phyloP scores from a whole-genome alignment of 2,113 vertebrate genomes.

The Mirza zaza region DNA sequence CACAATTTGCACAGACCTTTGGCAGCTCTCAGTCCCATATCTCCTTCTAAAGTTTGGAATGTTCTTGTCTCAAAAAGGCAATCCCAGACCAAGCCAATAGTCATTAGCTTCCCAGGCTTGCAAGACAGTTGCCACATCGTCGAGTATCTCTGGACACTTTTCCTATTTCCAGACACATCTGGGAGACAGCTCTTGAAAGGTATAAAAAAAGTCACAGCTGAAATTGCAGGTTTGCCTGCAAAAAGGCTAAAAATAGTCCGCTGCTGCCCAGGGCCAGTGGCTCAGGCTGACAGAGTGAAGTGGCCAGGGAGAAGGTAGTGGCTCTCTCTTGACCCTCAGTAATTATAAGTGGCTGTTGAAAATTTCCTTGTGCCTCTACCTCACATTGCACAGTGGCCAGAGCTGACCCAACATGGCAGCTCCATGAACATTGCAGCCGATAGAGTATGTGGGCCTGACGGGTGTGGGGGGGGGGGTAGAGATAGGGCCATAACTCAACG shows the following conservation, averaged over 20 bases:
- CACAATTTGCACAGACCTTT: not conserved
- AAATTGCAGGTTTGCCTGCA: not conserved
- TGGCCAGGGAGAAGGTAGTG: not conserved
- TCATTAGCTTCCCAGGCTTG: not conserved
- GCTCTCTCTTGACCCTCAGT: not conserved
- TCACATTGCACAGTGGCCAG: not conserved
- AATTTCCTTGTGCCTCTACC: not conserved
- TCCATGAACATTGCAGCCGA: not conserved
- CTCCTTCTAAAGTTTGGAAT: not conserved
- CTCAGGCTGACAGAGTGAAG: not conserved
- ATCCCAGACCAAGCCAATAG: not conserved
- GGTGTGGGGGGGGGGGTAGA: not conserved
- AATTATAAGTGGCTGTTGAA: slow-evolving; percentile 58
- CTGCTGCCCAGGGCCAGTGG: not conserved
- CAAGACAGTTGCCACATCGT: not conserved
- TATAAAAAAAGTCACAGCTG: not conserved
- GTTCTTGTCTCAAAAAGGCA: not conserved
- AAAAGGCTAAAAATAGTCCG: not conserved
- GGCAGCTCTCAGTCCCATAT: not conserved
- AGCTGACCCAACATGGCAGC: slow-evolving; percentile 13
- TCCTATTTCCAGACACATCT: not conserved
- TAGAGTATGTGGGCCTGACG: not conserved
- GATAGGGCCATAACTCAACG: not conserved
- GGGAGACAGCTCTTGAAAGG: not conserved
- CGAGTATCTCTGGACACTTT: not conserved